These are phyloP conservation scores for Pelodytes ibericus DNA, from an alignment of 2,797 vertebrate genomes.

Conservation along the genomic window DNA sequence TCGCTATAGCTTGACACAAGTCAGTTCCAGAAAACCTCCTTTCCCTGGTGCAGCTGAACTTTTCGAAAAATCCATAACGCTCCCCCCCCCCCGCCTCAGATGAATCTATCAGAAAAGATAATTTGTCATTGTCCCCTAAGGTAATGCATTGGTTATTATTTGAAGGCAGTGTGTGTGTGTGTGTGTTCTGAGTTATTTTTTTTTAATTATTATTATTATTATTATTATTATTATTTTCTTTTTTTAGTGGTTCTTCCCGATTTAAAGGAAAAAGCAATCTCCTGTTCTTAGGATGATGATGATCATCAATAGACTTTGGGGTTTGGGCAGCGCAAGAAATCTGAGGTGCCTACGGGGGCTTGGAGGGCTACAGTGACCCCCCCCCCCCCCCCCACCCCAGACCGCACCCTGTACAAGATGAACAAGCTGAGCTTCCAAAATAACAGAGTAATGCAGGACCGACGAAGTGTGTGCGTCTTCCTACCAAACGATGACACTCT, in stretches of 20 bases:
- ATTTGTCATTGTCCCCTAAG: too few species aligned
- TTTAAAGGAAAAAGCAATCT: slow-evolving; percentile 51
- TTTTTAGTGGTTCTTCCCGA: slow-evolving; percentile 64
- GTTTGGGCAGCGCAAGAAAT: slow-evolving; percentile 46
- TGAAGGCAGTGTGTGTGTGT: too few species aligned
- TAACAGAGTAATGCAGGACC: slow-evolving; percentile 99
- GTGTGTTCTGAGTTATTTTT: not conserved
- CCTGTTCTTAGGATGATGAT: slow-evolving; percentile 54
- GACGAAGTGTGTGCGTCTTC: slow-evolving; percentile 97
- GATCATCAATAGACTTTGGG: slow-evolving; percentile 17
- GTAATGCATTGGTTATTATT: too few species aligned
- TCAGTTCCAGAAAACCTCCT: too few species aligned
- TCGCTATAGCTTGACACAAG: too few species aligned
- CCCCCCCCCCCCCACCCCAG: slow-evolving; percentile 16
- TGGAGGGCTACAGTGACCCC: slow-evolving; percentile 54
- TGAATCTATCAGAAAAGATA: too few species aligned
- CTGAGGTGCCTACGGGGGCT: slow-evolving; percentile 50
- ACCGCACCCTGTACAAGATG: slow-evolving; percentile 79
- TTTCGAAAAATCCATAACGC: too few species aligned
- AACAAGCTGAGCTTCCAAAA: slow-evolving; percentile 96
- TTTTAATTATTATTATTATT: too few species aligned
- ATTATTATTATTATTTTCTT: too few species aligned
- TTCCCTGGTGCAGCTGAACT: too few species aligned
- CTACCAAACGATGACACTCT: slow-evolving; percentile 95
- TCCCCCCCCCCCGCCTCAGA: too few species aligned